These are phyloP conservation scores for Willisornis vidua DNA, from an alignment of 2,113 vertebrate species.

Conservation along the genomic window DNA sequence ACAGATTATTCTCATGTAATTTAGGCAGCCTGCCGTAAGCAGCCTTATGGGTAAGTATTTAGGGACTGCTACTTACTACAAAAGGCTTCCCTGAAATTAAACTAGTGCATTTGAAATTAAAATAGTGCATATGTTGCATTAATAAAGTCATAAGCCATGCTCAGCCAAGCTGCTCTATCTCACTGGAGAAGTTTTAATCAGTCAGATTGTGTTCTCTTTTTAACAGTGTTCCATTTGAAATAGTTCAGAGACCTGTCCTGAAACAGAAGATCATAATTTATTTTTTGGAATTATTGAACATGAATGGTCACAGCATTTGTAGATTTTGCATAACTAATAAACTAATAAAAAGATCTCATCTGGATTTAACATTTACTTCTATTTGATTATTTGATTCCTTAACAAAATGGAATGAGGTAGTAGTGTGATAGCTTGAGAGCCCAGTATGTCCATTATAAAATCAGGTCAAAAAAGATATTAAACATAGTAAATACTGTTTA, in stretches of 20 bases:
- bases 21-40: not conserved
- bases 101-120: not conserved
- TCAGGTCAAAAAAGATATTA: not conserved
- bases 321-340: not conserved
- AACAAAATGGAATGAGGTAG: not conserved
- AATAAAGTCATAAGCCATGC: conserved; percentile 5
- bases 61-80: not conserved
- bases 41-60: conserved; percentile 10
- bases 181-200: conserved; percentile 12
- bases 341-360: not conserved
- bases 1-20: not conserved
- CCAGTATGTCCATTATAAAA: not conserved
- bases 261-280: not conserved
- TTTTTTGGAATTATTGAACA: not conserved
- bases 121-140: conserved; percentile 23
- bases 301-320: not conserved
- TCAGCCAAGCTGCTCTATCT: not conserved
- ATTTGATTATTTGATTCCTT: not conserved
- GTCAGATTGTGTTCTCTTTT: not conserved
- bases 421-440: not conserved
- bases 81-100: not conserved
- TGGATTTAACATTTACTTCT: not conserved
- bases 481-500: not conserved
- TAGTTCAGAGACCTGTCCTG: conserved; percentile 6
- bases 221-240: not conserved